Conservation (phyloP, 2,888 invertebrate genomes). For the Machimus atricapillus region DNA sequence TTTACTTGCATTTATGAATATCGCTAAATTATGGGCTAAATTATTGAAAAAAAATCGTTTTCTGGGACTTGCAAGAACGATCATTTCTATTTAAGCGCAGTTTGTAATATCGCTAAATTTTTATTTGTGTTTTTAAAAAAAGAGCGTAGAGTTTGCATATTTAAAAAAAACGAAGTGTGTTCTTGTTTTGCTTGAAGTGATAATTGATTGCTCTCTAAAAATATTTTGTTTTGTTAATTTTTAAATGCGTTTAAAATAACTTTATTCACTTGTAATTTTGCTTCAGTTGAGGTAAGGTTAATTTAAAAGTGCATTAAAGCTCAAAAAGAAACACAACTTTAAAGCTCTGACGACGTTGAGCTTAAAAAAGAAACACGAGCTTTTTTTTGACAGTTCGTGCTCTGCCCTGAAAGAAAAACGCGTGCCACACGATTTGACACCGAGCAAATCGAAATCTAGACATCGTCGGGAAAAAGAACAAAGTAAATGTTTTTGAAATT, state of each 20-base stretch:
- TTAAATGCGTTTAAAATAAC: neutral
- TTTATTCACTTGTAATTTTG: neutral
- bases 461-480: slow-evolving; percentile 72
- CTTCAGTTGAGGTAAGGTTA: neutral
- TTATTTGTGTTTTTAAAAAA: neutral
- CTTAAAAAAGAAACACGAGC: too few species aligned
- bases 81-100: neutral
- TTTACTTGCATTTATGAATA: slow-evolving; percentile 18
- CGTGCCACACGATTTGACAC: slow-evolving; percentile 71
- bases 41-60: neutral
- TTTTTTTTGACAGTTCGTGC: too few species aligned
- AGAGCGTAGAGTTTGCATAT: neutral
- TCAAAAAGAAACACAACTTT: too few species aligned
- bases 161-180: neutral
- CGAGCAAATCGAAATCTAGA: slow-evolving; percentile 67
- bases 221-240: neutral
- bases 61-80: neutral
- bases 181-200: neutral
- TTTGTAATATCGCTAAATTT: neutral
- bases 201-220: neutral
- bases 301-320: neutral
- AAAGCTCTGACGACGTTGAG: too few species aligned
- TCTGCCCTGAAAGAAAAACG: too few species aligned
- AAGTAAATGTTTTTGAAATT: slow-evolving; percentile 62
- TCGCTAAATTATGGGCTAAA: slow-evolving; percentile 9